Evolutionary conservation across 2,113 vertebrate species (phyloP).

Genomic region (Theristicus caerulescens): DNA sequence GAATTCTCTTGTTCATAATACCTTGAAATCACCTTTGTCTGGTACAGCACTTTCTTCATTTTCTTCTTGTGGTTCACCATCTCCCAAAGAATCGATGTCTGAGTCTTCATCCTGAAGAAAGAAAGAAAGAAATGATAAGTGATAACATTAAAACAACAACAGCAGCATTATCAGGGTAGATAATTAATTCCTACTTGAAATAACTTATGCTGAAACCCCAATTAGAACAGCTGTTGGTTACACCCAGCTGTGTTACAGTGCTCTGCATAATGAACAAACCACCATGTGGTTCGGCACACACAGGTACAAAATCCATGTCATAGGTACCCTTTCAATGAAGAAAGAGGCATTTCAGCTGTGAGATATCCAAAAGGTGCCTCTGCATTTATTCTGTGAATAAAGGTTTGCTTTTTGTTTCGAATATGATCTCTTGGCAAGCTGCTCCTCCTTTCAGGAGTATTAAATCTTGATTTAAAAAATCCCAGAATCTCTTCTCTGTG

Average conservation of each 20-base stretch:
- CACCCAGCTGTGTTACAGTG: not conserved
- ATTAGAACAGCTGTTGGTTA: slow-evolving; percentile 9
- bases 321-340: not conserved
- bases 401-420: not conserved
- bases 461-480: not conserved
- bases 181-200: not conserved
- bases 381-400: not conserved
- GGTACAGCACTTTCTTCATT: not conserved
- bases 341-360: not conserved
- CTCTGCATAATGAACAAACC: not conserved
- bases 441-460: not conserved
- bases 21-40: slow-evolving; percentile 49
- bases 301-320: not conserved
- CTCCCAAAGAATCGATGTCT: not conserved
- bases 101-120: slow-evolving; percentile 3
- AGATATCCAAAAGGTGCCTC: not conserved
- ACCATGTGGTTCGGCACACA: not conserved
- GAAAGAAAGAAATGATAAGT: not conserved
- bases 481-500: not conserved
- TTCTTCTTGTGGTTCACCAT: not conserved
- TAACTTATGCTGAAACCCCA: not conserved
- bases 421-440: not conserved
- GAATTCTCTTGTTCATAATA: not conserved
- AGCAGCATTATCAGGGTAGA: not conserved
- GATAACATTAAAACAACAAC: not conserved